phyloP scores from a whole-genome alignment of 2,113 vertebrate genomes.

The Proteles cristata region DNA sequence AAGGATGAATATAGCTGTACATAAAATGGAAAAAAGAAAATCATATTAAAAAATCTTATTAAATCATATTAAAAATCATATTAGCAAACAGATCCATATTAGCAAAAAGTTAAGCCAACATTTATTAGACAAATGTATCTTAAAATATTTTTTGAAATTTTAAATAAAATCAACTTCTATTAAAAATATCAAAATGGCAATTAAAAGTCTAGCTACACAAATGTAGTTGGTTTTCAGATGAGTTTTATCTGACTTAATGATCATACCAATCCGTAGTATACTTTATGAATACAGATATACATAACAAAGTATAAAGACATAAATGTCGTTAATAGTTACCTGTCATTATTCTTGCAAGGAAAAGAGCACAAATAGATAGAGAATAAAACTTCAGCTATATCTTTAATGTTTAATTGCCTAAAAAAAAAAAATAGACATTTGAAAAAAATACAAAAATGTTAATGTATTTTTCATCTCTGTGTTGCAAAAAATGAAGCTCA shows the following conservation, averaged over 20 bases:
- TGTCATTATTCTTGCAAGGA: neutral
- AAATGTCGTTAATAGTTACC: neutral
- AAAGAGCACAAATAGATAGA: neutral
- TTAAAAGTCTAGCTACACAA: neutral
- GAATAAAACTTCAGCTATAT: neutral
- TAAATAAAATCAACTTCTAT: neutral
- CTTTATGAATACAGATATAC: neutral
- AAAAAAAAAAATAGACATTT: neutral
- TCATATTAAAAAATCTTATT: neutral
- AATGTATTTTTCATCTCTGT: neutral
- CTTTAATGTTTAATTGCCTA: neutral
- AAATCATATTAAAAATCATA: neutral
- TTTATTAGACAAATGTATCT: neutral
- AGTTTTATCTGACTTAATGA: neutral
- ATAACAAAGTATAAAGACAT: neutral
- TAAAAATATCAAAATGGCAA: neutral
- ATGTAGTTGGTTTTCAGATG: neutral
- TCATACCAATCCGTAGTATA: neutral
- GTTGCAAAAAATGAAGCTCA: neutral
- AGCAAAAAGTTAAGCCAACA: neutral
- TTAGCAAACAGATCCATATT: neutral
- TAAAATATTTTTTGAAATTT: neutral
- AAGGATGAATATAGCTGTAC: neutral
- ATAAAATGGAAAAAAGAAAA: neutral
- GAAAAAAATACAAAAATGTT: neutral